Base-by-base conservation (phyloP, 2,113 vertebrate species). In the Crotalus horridus region DNA sequence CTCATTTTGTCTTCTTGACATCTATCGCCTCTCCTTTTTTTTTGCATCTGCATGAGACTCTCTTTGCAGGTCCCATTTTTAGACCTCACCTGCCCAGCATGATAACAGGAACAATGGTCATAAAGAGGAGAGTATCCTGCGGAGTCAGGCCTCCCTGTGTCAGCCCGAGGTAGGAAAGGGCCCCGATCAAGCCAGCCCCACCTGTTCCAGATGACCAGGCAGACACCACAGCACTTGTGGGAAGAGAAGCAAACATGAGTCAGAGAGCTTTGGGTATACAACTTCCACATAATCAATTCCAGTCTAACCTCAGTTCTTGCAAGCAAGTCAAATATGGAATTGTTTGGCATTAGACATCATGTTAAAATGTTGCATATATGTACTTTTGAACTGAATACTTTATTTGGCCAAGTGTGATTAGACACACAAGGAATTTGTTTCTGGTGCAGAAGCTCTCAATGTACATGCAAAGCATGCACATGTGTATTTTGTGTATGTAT, bases 141-240 rank as follows among this genome's bases (percentile, higher is more conserved):
- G 98, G 98, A 0, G 98, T 97, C 87, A 99, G 95, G 64, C 98
- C 98, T 0, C 91, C 95, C 93, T 98, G 98, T 8, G 98, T 98
- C 64, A 99, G 96, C 2, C 58, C 97, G 0, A 98, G 97, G 95
- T 99, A 99, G 6, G 98, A 97, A 9, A 99, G 0, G 0, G 98
- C 97, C 33, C 98, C 98, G 0, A 97, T 93, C 9, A 99, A 96
- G 53, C 98, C 98, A 17, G 98, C 98, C 0, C 97, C 98, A 1
- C 98, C 98, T 0, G 98, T 99, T 0, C 98, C 98, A 0, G 98
- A 99, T 7, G 98, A 98, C 98, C 98, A 99, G 55, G 97, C 98
- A 89, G 96, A 98, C 90, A 99, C 96, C 61, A 99, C 98, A 4
- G 97, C 92, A 91, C 98, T 99, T 54, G 61, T 46, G 56, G 1